Conservation (phyloP, 2,888 invertebrate genomes). For the Eupithecia inturbata region DNA sequence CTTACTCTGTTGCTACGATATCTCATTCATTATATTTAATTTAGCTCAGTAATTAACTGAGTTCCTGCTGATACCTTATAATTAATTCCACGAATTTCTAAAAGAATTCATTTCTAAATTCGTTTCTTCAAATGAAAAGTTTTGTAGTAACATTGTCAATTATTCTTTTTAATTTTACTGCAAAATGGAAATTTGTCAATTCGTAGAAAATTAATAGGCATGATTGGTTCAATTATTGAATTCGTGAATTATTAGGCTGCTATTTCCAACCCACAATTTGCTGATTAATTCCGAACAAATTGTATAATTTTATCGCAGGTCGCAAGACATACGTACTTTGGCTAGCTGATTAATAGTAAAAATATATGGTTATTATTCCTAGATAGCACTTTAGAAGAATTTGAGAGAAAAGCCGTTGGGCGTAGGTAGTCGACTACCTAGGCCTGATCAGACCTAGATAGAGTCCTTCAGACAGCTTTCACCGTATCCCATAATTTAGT, state of each 20-base stretch:
- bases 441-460: too few species aligned
- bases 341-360: too few species aligned
- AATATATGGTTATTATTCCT: too few species aligned
- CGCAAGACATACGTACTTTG: too few species aligned
- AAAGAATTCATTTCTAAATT: not conserved
- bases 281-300: not conserved
- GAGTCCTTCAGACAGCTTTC: too few species aligned
- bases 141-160: not conserved
- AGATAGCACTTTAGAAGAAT: too few species aligned
- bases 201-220: not conserved
- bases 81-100: not conserved
- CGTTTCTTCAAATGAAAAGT: not conserved
- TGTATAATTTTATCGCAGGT: not conserved
- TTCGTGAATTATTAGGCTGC: not conserved
- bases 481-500: too few species aligned
- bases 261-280: not conserved
- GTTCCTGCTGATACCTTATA: not conserved
- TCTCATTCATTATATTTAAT: not conserved
- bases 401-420: too few species aligned
- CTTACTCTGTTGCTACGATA: not conserved
- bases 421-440: too few species aligned
- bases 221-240: not conserved
- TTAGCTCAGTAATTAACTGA: not conserved
- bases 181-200: not conserved
- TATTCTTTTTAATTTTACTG: not conserved